Evolutionary conservation across 2,113 vertebrate genomes (phyloP).

Genomic region (Salvelinus sp.): DNA sequence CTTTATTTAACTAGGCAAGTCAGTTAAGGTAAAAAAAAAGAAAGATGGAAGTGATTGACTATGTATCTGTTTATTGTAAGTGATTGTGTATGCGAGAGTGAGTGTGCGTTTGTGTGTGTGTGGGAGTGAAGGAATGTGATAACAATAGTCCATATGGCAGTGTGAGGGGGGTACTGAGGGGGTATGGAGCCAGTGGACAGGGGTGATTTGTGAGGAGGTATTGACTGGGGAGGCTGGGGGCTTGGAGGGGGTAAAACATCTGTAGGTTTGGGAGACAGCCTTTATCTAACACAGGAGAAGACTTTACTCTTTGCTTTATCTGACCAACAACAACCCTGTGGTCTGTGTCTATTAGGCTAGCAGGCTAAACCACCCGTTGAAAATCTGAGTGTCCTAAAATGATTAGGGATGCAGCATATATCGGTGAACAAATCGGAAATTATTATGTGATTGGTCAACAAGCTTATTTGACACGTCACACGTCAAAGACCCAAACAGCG

Average conservation of each 20-base stretch:
- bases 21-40: no score
- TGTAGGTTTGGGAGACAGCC: constrained; percentile 29
- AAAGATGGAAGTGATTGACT: no score
- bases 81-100: constrained; percentile 24
- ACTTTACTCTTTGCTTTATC: neutral
- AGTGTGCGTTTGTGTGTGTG: constrained; percentile 9
- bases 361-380: neutral
- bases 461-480: no score
- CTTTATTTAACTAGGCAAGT: no score
- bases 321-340: no score
- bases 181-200: constrained; percentile 12
- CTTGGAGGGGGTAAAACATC: constrained; percentile 44
- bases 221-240: constrained; percentile 30
- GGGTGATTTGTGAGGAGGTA: constrained; percentile 46
- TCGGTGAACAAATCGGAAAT: no score
- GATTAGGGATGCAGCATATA: no score
- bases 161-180: constrained; percentile 9
- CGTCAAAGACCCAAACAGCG: no score
- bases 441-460: no score
- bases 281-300: constrained; percentile 7
- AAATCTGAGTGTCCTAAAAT: neutral
- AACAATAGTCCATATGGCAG: constrained; percentile 21
- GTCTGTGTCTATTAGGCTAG: constrained; percentile 2
- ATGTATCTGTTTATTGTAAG: neutral
- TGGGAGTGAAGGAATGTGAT: neutral